phyloP scores from a whole-genome alignment of 2,888 invertebrate genomes.

The Rutpela maculata region DNA sequence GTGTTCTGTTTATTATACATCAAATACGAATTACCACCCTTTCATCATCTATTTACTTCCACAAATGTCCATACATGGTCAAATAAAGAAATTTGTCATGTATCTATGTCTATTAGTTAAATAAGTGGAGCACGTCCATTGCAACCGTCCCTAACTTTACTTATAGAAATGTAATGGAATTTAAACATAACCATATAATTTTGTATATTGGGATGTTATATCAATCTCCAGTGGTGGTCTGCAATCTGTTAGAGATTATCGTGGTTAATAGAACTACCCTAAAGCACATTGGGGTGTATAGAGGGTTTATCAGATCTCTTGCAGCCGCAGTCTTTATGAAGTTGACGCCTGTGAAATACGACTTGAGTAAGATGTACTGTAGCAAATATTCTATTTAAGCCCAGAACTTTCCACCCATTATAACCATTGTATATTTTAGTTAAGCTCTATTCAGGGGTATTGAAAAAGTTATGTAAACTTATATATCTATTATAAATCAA shows the following conservation, averaged over 20 bases:
- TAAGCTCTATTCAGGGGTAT: conserved; percentile 38
- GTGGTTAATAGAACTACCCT: conserved; percentile 57
- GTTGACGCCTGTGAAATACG: conserved; percentile 70
- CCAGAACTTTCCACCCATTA: conserved; percentile 59
- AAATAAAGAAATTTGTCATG: too few species aligned
- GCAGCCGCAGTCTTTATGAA: conserved; percentile 64
- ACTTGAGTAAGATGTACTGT: conserved; percentile 62
- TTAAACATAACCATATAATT: too few species aligned
- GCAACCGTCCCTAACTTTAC: too few species aligned
- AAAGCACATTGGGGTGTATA: conserved; percentile 49
- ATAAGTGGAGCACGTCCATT: too few species aligned
- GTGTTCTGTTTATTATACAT: too few species aligned
- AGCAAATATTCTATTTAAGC: conserved; percentile 61
- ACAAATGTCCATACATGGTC: too few species aligned
- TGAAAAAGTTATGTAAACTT: conserved; percentile 46
- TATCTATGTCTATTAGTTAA: too few species aligned
- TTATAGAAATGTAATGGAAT: too few species aligned
- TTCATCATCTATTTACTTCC: too few species aligned
- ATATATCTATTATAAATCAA: background rate
- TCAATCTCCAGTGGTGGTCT: conserved; percentile 46
- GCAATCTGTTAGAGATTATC: conserved; percentile 57
- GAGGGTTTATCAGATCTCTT: conserved; percentile 66
- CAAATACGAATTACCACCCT: too few species aligned
- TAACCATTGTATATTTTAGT: conserved; percentile 52
- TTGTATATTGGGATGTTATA: background rate